Conservation (phyloP, 1,140 invertebrate genomes). For the Wasmannia auropunctata region DNA sequence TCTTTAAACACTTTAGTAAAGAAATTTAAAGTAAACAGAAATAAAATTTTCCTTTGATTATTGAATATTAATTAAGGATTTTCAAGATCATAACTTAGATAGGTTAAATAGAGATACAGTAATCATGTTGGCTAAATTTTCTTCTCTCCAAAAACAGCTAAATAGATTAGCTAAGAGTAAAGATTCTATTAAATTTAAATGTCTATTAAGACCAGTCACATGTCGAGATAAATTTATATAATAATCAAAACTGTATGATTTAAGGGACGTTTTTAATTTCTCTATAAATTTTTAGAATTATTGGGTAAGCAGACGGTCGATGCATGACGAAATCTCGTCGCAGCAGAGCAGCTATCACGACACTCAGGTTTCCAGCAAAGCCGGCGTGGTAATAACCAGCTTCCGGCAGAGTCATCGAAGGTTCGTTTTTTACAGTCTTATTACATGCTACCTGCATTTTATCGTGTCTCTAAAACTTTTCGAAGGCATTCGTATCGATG, state of each 20-base stretch:
- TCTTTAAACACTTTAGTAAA: not conserved
- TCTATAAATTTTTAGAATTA: constrained; percentile 79
- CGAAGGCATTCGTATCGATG: constrained; percentile 44
- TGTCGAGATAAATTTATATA: too few relatives aligned
- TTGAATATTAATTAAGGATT: not conserved
- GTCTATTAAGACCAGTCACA: too few relatives aligned
- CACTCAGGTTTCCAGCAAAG: constrained; percentile 88
- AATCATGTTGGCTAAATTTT: too few relatives aligned
- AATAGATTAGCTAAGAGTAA: too few relatives aligned
- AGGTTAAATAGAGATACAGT: too few relatives aligned
- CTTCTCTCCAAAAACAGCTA: too few relatives aligned
- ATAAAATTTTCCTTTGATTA: not conserved
- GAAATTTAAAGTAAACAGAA: not conserved
- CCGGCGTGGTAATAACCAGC: constrained; percentile 96
- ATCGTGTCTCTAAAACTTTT: constrained; percentile 35
- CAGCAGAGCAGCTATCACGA: constrained; percentile 87
- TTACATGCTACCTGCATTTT: constrained; percentile 38
- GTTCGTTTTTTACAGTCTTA: constrained; percentile 84
- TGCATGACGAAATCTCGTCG: constrained; percentile 83
- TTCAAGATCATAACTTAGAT: not conserved
- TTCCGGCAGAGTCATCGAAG: constrained; percentile 95
- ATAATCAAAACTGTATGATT: not conserved
- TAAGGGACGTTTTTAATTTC: not conserved
- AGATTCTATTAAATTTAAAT: too few relatives aligned
- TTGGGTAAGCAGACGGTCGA: constrained; percentile 82